Conservation (phyloP, 2,113 vertebrate species). For the Brienomyrus longianalis region DNA sequence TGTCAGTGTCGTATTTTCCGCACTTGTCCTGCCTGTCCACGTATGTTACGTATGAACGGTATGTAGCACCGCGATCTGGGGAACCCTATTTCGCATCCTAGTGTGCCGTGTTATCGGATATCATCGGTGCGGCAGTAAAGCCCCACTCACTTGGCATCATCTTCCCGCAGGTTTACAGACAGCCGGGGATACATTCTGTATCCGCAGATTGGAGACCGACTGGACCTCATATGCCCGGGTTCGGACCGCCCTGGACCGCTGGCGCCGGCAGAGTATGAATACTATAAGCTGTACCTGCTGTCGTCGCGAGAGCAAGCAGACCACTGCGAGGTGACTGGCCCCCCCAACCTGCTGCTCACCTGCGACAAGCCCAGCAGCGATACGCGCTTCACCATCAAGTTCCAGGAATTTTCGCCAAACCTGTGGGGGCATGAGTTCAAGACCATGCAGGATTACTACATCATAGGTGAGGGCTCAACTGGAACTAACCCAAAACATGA, state of each 20-base stretch:
- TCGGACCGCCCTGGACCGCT: conserved; percentile 62
- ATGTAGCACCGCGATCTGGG: too few relatives aligned
- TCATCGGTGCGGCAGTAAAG: background rate
- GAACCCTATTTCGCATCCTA: too few relatives aligned
- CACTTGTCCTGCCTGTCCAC: background rate
- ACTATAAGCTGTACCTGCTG: conserved; percentile 84
- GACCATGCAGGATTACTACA: conserved; percentile 82
- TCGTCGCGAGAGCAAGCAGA: conserved; percentile 72
- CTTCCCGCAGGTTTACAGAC: conserved; percentile 67
- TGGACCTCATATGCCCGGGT: conserved; percentile 81
- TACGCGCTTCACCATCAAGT: conserved; percentile 89
- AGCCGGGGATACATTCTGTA: conserved; percentile 80
- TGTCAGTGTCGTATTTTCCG: background rate
- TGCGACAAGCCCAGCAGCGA: conserved; percentile 78
- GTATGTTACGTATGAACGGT: background rate
- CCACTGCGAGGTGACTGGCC: conserved; percentile 70
- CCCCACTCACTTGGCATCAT: background rate
- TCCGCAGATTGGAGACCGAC: conserved; percentile 85
- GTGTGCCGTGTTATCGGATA: background rate
- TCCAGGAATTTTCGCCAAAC: conserved; percentile 88
- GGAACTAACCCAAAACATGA: background rate
- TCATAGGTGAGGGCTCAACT: conserved; percentile 67
- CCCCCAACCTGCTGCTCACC: conserved; percentile 80
- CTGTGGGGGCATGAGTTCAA: conserved; percentile 90
- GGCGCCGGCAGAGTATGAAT: conserved; percentile 76